These are phyloP conservation scores for Anguilla pacifica DNA, from an alignment of 2,797 vertebrate species.

Conservation along the genomic window DNA sequence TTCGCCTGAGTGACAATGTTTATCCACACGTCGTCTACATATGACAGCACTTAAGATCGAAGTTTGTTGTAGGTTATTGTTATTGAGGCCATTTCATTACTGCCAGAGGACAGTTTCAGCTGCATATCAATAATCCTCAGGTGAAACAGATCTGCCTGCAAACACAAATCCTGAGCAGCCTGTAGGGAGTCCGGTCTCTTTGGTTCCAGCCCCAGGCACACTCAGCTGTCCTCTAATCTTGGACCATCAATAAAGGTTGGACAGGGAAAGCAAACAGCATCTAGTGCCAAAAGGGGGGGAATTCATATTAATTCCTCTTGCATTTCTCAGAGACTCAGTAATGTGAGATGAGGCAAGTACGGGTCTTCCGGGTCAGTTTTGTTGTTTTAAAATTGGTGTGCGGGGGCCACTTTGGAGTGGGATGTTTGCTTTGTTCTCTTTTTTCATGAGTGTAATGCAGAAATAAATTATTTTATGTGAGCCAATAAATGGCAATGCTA, in stretches of 20 bases:
- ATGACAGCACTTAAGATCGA: not conserved
- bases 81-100: not conserved
- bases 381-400: conserved; percentile 14
- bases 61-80: not conserved
- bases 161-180: not conserved
- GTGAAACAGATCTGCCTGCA: not conserved
- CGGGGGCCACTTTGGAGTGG: not conserved
- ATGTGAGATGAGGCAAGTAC: conserved; percentile 28
- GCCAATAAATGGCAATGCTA: not conserved
- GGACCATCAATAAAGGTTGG: conserved; percentile 9
- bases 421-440: not conserved
- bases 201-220: not conserved
- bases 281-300: not conserved
- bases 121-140: not conserved
- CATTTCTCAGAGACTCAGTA: conserved; percentile 27
- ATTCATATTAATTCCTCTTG: conserved; percentile 31
- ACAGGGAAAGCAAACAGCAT: not conserved
- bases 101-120: not conserved
- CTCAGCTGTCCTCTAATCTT: conserved; percentile 16
- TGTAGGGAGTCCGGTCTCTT: not conserved
- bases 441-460: not conserved
- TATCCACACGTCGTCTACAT: not conserved
- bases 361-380: conserved; percentile 19
- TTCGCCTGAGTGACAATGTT: not conserved
- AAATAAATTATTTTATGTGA: not conserved